Evolutionary conservation across 2,113 vertebrate genomes (phyloP), one percentile per base, ranked within the genome.

Genomic region (Alexandromys fortis): DNA sequence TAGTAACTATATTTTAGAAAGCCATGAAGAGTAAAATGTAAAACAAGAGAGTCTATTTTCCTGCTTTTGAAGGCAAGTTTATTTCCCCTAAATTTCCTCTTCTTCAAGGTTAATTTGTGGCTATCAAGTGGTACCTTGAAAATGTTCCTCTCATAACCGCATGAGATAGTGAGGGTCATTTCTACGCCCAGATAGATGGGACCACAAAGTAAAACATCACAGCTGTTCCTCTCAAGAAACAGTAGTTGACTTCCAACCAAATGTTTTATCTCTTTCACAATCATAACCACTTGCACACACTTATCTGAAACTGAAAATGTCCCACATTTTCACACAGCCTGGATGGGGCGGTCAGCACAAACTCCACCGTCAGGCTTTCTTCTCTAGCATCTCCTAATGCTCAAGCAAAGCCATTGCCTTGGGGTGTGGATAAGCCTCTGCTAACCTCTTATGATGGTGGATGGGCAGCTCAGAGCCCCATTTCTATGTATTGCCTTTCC

Each of bases 1-100:
- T 67, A 61, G 72, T 72, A 79, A 42, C 63, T 49, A 47, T 26
- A 49, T 86, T 88, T 92, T 97, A 95, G 28, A 92, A 28, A 94
- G 65, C 2, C 58, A 45, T 72, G 65, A 87, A 75, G 2, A 14
- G 3, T 65, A 28, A 82, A 90, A 75, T 47, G 0, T 14, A 92
- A 90, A 90, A 10, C 16, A 19, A 9, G 7, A 33, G 12, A 73
- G 35, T 58, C 42, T 55, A 63, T 49, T 42, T 75, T 82, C 79
- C 79, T 45, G 28, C 1, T 63, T 95, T 83, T 78, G 38, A 68
- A 91, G 21, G 17, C 78, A 94, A 30, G 6, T 38, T 65, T 70
- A 58, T 73, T 67, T 55, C 22, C 22, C 22, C 38, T 63, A 82
- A 88, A 82, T 94, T 78, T 89, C 52, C 88, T 11, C 45, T 11